Evolutionary conservation across 2,888 invertebrate genomes (phyloP).

Genomic region (Ormyrus labotus): DNA sequence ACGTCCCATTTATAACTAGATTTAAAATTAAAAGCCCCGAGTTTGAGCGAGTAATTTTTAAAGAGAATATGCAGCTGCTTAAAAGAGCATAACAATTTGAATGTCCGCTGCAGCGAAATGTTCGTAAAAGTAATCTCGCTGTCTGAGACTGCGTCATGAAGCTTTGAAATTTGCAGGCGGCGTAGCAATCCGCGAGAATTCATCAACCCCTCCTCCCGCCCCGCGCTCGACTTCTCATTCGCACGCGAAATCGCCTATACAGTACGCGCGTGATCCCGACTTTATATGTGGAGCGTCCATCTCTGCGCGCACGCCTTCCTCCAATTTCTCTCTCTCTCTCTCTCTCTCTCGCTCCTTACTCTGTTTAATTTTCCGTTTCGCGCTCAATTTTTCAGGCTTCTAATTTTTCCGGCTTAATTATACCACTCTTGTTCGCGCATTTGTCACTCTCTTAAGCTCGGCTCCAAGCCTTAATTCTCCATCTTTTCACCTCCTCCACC

Average conservation of each 20-base stretch:
- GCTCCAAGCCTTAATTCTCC: neutral
- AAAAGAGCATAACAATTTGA: neutral
- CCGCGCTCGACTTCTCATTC: no score
- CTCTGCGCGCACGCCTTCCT: neutral
- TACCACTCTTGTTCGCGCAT: neutral
- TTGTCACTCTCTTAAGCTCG: conserved; percentile 2
- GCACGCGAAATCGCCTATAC: conserved; percentile 30
- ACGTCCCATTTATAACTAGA: no score
- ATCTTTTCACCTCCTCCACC: neutral
- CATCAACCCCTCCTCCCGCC: conserved; percentile 9
- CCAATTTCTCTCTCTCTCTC: neutral
- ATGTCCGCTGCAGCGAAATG: neutral
- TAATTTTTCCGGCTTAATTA: conserved; percentile 22
- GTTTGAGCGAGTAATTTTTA: no score
- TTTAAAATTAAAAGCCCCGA: no score
- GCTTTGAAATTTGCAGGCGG: neutral
- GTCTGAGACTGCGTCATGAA: neutral
- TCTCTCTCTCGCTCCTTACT: neutral
- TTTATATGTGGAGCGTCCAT: neutral
- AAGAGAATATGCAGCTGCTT: no score
- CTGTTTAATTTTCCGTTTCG: neutral
- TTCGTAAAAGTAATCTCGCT: neutral
- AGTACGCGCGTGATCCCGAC: conserved; percentile 12
- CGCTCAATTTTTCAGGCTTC: conserved; percentile 21
- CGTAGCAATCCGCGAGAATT: conserved; percentile 21